phyloP scores from a whole-genome alignment of 2,113 vertebrate species.

The Prochilodus magdalenae region DNA sequence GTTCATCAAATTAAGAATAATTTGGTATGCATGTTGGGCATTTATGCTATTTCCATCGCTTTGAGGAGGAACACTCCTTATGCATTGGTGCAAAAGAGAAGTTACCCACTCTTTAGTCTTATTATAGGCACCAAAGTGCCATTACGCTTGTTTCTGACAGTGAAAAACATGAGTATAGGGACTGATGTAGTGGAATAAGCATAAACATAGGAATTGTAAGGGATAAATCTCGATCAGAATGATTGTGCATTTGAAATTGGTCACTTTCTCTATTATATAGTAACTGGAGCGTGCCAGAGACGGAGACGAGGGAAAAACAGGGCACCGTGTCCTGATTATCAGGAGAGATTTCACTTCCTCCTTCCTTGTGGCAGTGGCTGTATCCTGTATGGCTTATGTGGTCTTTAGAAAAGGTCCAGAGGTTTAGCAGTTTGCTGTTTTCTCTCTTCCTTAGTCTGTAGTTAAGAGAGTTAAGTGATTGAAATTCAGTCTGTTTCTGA shows the following conservation, averaged over 20 bases:
- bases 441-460: slow-evolving; percentile 22
- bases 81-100: too few species aligned
- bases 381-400: slow-evolving; percentile 19
- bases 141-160: too few species aligned
- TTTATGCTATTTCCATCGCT: too few species aligned
- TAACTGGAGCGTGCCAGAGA: slow-evolving; percentile 13
- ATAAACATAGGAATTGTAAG: too few species aligned
- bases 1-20: too few species aligned
- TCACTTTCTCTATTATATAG: not conserved
- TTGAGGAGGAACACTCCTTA: too few species aligned
- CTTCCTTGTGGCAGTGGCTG: slow-evolving; percentile 26
- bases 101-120: too few species aligned
- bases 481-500: not conserved
- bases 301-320: not conserved
- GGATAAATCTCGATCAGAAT: too few species aligned
- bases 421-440: slow-evolving; percentile 31
- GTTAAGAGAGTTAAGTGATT: slow-evolving; percentile 12
- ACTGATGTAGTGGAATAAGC: too few species aligned
- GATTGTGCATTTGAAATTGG: not conserved
- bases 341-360: slow-evolving; percentile 55
- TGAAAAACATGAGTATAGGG: too few species aligned
- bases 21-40: too few species aligned
- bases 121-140: too few species aligned
- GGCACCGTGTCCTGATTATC: slow-evolving; percentile 47
- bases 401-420: slow-evolving; percentile 13